A percentile compares a stretch with the other conserved stretches of the same genome.
Conservation (phyloP, 2,888 invertebrate species). For the Sinentomon sp. region DNA sequence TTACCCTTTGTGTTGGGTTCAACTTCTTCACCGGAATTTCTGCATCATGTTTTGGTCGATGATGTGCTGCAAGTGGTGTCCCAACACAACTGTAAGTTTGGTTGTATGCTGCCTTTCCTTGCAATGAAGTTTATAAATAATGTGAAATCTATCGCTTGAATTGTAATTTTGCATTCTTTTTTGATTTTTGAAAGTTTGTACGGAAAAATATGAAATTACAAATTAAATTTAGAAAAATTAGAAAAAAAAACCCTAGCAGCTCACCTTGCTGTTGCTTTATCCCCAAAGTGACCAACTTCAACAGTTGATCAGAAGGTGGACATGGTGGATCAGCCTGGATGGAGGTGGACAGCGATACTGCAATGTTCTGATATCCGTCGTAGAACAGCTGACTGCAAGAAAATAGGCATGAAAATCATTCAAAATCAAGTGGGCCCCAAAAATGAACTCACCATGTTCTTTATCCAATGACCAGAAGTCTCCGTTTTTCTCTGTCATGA, state of each 20-base stretch:
- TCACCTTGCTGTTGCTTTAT: conserved; percentile 35
- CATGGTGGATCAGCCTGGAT: conserved; percentile 80
- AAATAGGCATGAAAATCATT: conserved; percentile 4
- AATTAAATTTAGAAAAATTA: conserved; percentile 3
- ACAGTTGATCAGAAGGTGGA: conserved; percentile 76
- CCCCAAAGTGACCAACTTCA: conserved; percentile 60
- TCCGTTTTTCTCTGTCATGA: no score
- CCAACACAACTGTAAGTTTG: no score
- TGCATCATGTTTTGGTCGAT: no score
- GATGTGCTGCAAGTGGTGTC: no score
- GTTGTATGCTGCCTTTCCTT: no score
- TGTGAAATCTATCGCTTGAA: neutral
- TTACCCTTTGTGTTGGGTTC: no score
- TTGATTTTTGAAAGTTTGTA: neutral
- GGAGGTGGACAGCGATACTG: conserved; percentile 48
- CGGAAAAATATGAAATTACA: neutral
- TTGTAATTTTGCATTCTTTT: neutral
- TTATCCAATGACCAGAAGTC: no score
- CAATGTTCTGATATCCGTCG: conserved; percentile 85
- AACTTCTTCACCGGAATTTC: no score
- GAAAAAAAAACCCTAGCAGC: neutral
- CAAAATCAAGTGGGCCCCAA: neutral
- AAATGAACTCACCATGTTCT: no score
- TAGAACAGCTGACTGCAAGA: conserved; percentile 71
- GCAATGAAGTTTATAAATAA: no score